Base-by-base conservation (phyloP, 2,797 vertebrate species). In the Myotis planiceps region DNA sequence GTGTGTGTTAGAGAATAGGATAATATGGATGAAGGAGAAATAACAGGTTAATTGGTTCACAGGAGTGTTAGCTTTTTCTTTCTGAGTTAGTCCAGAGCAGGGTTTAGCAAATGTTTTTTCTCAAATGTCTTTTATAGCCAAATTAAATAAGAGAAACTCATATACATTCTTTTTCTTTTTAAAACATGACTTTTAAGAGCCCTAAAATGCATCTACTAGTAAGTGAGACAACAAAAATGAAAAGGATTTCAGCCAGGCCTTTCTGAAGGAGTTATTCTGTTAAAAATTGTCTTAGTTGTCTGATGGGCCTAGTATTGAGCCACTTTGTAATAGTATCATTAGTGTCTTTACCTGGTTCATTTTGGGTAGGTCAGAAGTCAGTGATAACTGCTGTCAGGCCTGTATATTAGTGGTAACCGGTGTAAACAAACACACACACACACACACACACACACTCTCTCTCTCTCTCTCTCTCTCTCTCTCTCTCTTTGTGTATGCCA, bases 371-470 rank as follows among this genome's bases (percentile, higher is more conserved):
- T 81, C 37, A 94, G 89, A 65, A 85, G 89, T 92, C 13, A 58
- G 25, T 82, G 96, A 78, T 95, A 88, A 94, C 96, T 82, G 97
- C 98, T 97, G 98, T 58, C 78, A 98, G 99, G 12, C 25, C 47
- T 85, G 1, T 45, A 23, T 37, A 78, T 76, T 78, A 47, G 60
- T 45, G 27, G 25, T 39, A 63, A 63, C 97, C 97, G 13, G 25
- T 25, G 21, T 42, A 71, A 25, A 71, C 37, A 71, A 12, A 42
- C 21, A 71, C 37, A 69, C 34, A 69, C 66, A 69, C 34, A 39
- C 68, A 65, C 63, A 66, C n/a, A 66, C 63, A 65, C 63, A 58
- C 55, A 25, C 9, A 47, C 42, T 3, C 12, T 8, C 92, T 90
- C n/a, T n/a, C n/a, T n/a, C n/a, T n/a, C n/a, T n/a, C n/a, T n/a